These are phyloP conservation scores for cat (Felis catus) DNA, from an alignment of 2,113 vertebrate species.

Conservation along the genomic window DNA sequence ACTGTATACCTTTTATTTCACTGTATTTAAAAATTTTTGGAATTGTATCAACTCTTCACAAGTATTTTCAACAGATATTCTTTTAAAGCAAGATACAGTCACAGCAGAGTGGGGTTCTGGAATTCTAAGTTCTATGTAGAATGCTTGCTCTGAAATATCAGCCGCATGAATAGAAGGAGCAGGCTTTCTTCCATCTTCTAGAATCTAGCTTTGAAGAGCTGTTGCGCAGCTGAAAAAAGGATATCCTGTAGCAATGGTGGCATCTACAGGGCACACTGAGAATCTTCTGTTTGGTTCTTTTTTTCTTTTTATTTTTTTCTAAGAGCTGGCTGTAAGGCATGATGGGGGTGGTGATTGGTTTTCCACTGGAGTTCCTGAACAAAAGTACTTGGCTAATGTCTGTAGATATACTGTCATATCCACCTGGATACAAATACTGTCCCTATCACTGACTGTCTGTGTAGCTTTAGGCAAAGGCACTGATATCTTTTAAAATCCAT, in stretches of 20 bases:
- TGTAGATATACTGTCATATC: not conserved
- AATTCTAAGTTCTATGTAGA: not conserved
- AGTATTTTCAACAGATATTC: not conserved
- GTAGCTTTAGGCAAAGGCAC: not conserved
- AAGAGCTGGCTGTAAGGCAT: not conserved
- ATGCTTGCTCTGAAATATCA: not conserved
- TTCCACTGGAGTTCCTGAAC: not conserved
- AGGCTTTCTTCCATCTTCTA: slow-evolving; percentile 35
- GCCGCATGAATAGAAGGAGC: not conserved
- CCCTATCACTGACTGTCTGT: not conserved
- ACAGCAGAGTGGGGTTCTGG: not conserved
- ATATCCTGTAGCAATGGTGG: not conserved
- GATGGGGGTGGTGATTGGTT: not conserved
- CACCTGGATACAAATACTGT: not conserved
- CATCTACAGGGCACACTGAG: slow-evolving; percentile 40
- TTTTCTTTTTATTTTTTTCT: not conserved
- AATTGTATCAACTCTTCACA: not conserved
- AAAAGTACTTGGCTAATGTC: not conserved
- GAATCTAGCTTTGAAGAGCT: not conserved
- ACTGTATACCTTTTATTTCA: not conserved
- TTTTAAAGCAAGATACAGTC: not conserved
- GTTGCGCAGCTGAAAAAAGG: not conserved
- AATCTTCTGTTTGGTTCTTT: not conserved
- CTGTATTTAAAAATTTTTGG: not conserved
- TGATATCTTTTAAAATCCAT: not conserved